phyloP scores from a whole-genome alignment of 2,113 vertebrate genomes.

The Pangasianodon hypophthalmus region DNA sequence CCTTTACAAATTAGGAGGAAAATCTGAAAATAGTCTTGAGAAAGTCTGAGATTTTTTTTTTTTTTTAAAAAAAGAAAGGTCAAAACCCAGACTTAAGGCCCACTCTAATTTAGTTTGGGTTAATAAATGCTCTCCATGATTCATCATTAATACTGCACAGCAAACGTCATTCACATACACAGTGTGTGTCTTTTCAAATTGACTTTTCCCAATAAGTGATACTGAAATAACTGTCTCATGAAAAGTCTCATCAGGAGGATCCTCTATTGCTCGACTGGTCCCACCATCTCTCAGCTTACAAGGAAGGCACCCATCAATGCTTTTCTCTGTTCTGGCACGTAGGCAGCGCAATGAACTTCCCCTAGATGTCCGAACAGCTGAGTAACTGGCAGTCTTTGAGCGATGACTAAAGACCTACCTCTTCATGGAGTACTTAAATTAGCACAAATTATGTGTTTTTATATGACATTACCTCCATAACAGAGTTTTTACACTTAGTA shows the following conservation, averaged over 20 bases:
- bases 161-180: background rate
- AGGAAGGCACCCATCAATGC: background rate
- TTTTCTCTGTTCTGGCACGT: background rate
- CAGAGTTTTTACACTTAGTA: background rate
- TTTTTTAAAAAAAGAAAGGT: too few relatives aligned
- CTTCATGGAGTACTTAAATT: background rate
- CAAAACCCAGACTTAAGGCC: too few relatives aligned
- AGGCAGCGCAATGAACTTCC: background rate
- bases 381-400: background rate
- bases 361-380: background rate
- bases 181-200: background rate
- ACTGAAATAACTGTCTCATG: background rate
- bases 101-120: background rate
- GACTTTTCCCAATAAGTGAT: background rate
- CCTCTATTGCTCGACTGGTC: background rate
- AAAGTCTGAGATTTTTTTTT: too few relatives aligned
- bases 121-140: background rate
- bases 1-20: too few relatives aligned
- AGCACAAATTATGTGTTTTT: too few relatives aligned
- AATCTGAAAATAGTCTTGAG: too few relatives aligned
- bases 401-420: background rate
- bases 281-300: background rate
- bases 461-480: too few relatives aligned
- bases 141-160: background rate
- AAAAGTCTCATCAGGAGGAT: background rate